A percentile compares a stretch with the other conserved stretches of the same genome.
These are phyloP conservation scores for Xestia rhomboidea DNA, from an alignment of 2,888 invertebrate species.

Conservation along the genomic window DNA sequence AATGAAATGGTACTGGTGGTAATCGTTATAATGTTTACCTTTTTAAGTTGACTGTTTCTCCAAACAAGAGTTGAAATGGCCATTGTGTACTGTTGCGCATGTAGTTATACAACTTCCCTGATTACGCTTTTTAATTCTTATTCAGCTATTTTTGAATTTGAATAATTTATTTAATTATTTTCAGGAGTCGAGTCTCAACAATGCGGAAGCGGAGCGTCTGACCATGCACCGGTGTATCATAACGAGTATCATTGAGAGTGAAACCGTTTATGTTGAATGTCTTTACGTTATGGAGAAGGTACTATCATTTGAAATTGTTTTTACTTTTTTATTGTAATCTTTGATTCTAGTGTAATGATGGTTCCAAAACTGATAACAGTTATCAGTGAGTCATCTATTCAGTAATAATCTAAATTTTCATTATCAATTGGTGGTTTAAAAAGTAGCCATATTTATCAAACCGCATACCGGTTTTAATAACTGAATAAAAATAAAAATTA, in stretches of 20 bases:
- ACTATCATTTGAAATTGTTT: constrained; percentile 53
- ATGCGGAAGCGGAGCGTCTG: constrained; percentile 94
- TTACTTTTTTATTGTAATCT: constrained; percentile 50
- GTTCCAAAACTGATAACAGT: constrained; percentile 28
- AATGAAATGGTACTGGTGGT: constrained; percentile 34
- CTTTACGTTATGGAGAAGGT: constrained; percentile 97
- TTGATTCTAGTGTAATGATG: constrained; percentile 20
- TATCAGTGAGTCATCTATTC: constrained; percentile 15
- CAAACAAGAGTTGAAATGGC: constrained; percentile 71
- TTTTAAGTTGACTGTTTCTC: constrained; percentile 68
- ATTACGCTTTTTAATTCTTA: constrained; percentile 46
- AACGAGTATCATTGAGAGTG: constrained; percentile 97
- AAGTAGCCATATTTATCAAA: background rate
- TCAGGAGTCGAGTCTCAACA: constrained; percentile 88
- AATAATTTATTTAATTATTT: constrained; percentile 60
- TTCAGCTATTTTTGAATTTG: constrained; percentile 39
- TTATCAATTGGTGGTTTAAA: background rate
- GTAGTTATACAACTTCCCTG: constrained; percentile 67
- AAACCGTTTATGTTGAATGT: constrained; percentile 97
- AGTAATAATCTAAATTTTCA: background rate
- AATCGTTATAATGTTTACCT: constrained; percentile 60
- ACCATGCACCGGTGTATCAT: constrained; percentile 97
- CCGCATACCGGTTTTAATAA: background rate
- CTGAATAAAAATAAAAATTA: background rate
- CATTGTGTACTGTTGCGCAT: constrained; percentile 72